These are phyloP conservation scores for Phylloscopus whistleri DNA, from an alignment of 2,113 vertebrate genomes.

Conservation along the genomic window DNA sequence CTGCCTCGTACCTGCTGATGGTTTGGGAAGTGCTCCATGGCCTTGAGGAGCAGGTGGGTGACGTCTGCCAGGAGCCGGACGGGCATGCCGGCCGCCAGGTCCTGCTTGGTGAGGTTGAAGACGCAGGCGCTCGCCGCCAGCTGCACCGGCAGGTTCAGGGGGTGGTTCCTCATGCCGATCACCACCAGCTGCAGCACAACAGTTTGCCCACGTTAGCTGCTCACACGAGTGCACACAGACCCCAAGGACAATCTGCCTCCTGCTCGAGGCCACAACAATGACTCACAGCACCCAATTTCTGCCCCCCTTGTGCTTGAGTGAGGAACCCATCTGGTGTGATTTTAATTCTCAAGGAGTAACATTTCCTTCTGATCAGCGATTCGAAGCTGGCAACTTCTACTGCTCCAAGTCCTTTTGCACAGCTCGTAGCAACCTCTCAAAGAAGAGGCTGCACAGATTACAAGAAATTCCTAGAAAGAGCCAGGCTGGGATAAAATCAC, in stretches of 20 bases:
- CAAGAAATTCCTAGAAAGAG: constrained; percentile 11
- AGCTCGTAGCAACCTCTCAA: neutral
- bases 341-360: neutral
- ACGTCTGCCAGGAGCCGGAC: constrained; percentile 88
- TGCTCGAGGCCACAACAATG: neutral
- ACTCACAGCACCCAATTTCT: neutral
- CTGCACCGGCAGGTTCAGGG: constrained; percentile 93
- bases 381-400: neutral
- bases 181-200: constrained; percentile 86
- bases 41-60: constrained; percentile 92
- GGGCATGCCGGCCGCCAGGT: constrained; percentile 92
- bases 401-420: neutral
- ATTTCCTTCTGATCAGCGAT: neutral
- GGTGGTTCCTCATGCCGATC: constrained; percentile 96
- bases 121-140: constrained; percentile 96
- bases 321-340: constrained; percentile 5
- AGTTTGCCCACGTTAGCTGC: neutral
- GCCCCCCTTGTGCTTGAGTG: neutral
- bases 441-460: neutral
- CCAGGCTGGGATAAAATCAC: neutral
- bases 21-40: constrained; percentile 98
- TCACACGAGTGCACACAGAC: neutral
- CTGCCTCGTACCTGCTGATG: constrained; percentile 83
- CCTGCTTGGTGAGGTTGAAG: constrained; percentile 98
- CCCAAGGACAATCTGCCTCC: neutral